These are phyloP conservation scores for Tipula helvola DNA, from an alignment of 2,888 invertebrate genomes.

Conservation along the genomic window DNA sequence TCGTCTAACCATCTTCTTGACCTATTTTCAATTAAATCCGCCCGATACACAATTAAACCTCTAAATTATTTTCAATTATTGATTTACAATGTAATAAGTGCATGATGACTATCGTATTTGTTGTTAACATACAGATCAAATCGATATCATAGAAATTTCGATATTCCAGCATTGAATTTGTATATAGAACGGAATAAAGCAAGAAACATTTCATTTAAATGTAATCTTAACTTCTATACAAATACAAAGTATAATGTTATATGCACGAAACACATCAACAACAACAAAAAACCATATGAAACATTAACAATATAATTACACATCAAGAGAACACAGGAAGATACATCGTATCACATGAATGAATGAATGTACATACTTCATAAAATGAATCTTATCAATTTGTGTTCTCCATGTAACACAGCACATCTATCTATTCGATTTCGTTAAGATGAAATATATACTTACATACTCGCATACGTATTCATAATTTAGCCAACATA, in stretches of 20 bases:
- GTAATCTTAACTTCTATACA: neutral
- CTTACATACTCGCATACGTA: neutral
- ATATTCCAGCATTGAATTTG: neutral
- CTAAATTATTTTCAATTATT: neutral
- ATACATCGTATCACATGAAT: neutral
- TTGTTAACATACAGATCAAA: neutral
- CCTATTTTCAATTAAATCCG: neutral
- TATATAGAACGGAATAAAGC: neutral
- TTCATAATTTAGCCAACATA: neutral
- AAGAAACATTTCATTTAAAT: neutral
- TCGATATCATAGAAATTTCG: neutral
- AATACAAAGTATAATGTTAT: neutral
- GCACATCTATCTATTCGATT: neutral
- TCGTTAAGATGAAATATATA: neutral
- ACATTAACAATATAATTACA: neutral
- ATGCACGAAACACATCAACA: neutral
- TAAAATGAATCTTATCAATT: neutral
- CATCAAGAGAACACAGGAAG: neutral
- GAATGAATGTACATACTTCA: neutral
- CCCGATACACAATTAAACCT: neutral
- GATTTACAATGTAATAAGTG: neutral
- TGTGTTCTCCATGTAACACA: neutral
- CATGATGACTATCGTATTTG: neutral
- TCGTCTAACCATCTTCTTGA: neutral
- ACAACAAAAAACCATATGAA: neutral